These are phyloP conservation scores for Orius insidiosus DNA, from an alignment of 1,140 invertebrate genomes.

Conservation along the genomic window DNA sequence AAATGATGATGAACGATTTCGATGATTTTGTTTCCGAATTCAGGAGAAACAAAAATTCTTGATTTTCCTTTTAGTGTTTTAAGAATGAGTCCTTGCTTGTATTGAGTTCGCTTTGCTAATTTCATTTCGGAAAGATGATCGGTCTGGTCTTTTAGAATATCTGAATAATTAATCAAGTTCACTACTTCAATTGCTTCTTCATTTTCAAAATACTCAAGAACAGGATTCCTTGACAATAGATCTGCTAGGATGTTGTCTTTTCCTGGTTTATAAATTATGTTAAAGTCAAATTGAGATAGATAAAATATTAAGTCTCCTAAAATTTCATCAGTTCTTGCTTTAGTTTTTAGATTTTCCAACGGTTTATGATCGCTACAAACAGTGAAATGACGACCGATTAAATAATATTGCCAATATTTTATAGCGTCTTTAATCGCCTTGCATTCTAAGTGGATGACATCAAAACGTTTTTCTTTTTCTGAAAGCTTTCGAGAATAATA, in stretches of 20 bases:
- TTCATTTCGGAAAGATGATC: conserved; percentile 2
- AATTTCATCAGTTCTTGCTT: conserved; percentile 15
- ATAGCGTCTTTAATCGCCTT: conserved; percentile 18
- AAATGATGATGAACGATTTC: conserved; percentile 9
- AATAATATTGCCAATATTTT: conserved; percentile 18
- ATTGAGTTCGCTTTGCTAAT: conserved; percentile 9
- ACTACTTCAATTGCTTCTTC: background rate
- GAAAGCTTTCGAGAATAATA: conserved; percentile 11
- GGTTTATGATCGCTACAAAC: conserved; percentile 17
- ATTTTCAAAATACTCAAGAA: conserved; percentile 8
- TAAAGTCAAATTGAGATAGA: conserved; percentile 16
- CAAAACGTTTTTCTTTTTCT: conserved; percentile 14
- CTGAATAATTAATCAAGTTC: conserved; percentile 7
- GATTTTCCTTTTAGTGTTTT: conserved; percentile 11
- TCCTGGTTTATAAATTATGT: conserved; percentile 11
- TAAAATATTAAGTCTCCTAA: conserved; percentile 13
- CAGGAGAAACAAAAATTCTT: conserved; percentile 10
- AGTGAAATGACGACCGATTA: conserved; percentile 15
- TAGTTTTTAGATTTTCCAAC: conserved; percentile 16
- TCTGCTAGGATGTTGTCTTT: conserved; percentile 14
- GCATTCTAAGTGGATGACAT: conserved; percentile 22
- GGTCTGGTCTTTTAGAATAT: conserved; percentile 1
- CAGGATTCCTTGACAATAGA: conserved; percentile 4
- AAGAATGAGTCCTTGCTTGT: conserved; percentile 4
- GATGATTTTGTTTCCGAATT: conserved; percentile 5